Evolutionary conservation across 2,113 vertebrate species (phyloP).

Genomic region (Acinonyx jubatus): DNA sequence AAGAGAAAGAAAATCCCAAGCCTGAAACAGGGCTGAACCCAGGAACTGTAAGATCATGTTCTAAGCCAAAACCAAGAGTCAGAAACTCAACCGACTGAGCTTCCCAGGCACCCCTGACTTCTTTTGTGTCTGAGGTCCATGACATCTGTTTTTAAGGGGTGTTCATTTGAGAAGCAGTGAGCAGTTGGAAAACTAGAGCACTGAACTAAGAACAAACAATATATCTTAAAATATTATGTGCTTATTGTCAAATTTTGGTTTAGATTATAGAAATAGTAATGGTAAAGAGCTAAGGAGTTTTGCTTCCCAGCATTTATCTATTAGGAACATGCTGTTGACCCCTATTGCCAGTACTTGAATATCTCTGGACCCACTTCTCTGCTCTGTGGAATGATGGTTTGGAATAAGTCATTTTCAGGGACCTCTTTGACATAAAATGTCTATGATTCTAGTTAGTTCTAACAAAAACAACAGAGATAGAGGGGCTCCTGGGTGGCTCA

Average conservation of each 20-base stretch:
- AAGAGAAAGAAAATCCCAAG: too few relatives aligned
- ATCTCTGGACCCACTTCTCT: neutral
- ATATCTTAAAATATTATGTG: neutral
- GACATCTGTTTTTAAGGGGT: neutral
- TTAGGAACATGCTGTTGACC: neutral
- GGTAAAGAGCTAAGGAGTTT: neutral
- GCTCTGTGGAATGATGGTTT: neutral
- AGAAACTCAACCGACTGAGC: too few relatives aligned
- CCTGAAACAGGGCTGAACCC: too few relatives aligned
- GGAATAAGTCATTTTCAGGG: neutral
- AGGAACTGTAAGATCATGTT: too few relatives aligned
- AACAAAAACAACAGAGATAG: neutral
- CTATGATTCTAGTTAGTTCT: neutral
- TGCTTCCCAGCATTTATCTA: neutral
- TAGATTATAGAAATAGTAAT: neutral
- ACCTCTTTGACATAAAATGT: neutral
- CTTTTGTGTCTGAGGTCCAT: neutral
- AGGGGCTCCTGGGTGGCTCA: neutral
- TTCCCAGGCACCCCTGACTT: neutral
- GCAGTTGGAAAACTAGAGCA: neutral
- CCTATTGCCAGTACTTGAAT: neutral
- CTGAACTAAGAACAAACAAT: neutral
- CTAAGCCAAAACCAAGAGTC: too few relatives aligned
- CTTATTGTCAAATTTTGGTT: neutral
- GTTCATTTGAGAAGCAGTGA: neutral